phyloP scores from a whole-genome alignment of 2,888 invertebrate genomes.

The Apamea crenata region DNA sequence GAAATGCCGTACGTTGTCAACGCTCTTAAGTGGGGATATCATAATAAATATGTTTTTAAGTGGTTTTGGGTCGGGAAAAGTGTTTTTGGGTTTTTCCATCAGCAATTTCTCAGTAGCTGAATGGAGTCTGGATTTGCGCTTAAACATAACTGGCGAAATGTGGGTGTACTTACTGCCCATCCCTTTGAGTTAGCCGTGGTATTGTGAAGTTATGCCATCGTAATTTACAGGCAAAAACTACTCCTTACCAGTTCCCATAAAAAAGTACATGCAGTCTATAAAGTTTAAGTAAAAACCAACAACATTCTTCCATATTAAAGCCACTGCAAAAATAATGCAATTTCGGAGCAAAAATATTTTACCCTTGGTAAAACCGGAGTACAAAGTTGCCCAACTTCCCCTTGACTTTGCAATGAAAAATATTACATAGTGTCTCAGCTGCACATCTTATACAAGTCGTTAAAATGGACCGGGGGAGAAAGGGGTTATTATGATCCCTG shows the following conservation, averaged over 20 bases:
- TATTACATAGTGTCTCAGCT: slow-evolving; percentile 58
- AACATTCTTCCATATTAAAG: slow-evolving; percentile 1
- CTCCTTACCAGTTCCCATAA: background rate
- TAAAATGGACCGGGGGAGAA: slow-evolving; percentile 58
- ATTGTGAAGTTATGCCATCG: background rate
- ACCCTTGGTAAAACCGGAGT: slow-evolving; percentile 26
- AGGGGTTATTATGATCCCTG: slow-evolving; percentile 55
- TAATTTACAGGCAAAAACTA: background rate
- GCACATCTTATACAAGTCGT: slow-evolving; percentile 56
- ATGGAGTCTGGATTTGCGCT: background rate
- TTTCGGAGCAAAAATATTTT: slow-evolving; percentile 24
- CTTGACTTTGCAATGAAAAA: slow-evolving; percentile 57
- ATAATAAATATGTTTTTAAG: background rate
- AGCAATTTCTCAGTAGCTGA: too few relatives aligned
- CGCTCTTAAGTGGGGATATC: background rate
- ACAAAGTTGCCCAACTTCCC: slow-evolving; percentile 44
- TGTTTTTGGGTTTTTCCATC: too few relatives aligned
- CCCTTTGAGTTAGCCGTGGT: background rate
- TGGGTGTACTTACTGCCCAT: background rate
- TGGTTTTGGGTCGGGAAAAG: background rate
- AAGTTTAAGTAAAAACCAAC: background rate
- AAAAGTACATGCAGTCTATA: background rate
- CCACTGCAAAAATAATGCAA: slow-evolving; percentile 28
- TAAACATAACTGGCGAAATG: background rate
- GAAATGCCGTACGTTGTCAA: too few relatives aligned